These are phyloP conservation scores for Chiridota heheva DNA, from an alignment of 35 echinoderm and acorn worm species.

Conservation along the genomic window DNA sequence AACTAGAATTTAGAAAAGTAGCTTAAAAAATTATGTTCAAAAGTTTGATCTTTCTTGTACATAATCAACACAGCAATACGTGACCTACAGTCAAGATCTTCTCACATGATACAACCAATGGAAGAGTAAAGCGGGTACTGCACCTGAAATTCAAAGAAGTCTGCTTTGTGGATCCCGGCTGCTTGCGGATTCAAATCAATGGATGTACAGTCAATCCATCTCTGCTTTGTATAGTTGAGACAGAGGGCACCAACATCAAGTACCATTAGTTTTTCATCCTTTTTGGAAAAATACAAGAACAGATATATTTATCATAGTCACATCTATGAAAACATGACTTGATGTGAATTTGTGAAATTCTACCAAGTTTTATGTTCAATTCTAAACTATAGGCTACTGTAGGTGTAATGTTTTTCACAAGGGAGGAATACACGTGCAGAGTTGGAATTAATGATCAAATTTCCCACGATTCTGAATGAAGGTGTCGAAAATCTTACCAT, in stretches of 20 bases:
- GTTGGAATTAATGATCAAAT: no score
- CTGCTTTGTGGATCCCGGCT: slow-evolving; percentile 51
- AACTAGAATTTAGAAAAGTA: neutral
- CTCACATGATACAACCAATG: no score
- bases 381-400: no score
- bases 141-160: slow-evolving; percentile 82
- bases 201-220: slow-evolving; percentile 74
- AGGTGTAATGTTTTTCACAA: no score
- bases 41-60: neutral
- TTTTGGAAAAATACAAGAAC: neutral
- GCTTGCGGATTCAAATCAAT: slow-evolving; percentile 80
- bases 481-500: no score
- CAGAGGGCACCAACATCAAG: slow-evolving; percentile 89
- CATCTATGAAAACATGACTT: neutral
- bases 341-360: no score
- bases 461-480: no score
- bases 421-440: no score
- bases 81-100: no score
- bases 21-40: neutral
- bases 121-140: neutral
- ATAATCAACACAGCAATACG: neutral
- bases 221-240: slow-evolving; percentile 78
- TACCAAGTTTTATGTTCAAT: no score
- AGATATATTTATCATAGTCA: no score
- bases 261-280: slow-evolving; percentile 52